Evolutionary conservation across 2,888 invertebrate genomes (phyloP).

Genomic region (Chymomyza fuscimana): DNA sequence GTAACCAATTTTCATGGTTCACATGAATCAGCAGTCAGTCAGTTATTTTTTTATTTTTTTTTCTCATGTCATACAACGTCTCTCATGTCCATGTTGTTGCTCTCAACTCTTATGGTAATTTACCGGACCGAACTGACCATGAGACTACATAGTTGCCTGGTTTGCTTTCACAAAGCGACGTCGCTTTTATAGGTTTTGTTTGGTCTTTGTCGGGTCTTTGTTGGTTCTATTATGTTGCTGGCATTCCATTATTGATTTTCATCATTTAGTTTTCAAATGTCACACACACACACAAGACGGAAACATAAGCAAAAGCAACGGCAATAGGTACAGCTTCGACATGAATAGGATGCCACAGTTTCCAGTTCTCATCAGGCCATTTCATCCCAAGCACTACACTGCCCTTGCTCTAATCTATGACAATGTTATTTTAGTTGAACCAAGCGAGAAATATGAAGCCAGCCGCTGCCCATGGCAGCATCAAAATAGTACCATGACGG

Average conservation of each 20-base stretch:
- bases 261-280: slow-evolving; percentile 1
- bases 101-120: slow-evolving; percentile 8
- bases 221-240: not conserved
- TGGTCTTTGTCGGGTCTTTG: not conserved
- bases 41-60: not conserved
- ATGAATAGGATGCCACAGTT: not conserved
- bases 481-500: not conserved
- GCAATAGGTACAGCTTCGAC: not conserved
- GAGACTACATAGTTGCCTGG: not conserved
- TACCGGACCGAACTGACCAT: not conserved
- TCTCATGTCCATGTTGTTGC: not conserved
- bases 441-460: slow-evolving; percentile 1
- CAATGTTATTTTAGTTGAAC: not conserved
- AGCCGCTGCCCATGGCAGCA: not conserved
- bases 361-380: not conserved
- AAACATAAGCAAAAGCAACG: not conserved
- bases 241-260: slow-evolving; percentile 7
- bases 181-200: not conserved
- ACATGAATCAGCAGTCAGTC: too few relatives aligned
- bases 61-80: not conserved
- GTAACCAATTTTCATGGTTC: too few relatives aligned
- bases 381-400: not conserved
- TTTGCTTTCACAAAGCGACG: not conserved
- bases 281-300: not conserved
- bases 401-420: not conserved